A percentile compares a stretch with the other conserved stretches of the same genome.
Evolutionary conservation across 2,797 vertebrate genomes (phyloP).

Genomic region (Hozukius guyotensis): DNA sequence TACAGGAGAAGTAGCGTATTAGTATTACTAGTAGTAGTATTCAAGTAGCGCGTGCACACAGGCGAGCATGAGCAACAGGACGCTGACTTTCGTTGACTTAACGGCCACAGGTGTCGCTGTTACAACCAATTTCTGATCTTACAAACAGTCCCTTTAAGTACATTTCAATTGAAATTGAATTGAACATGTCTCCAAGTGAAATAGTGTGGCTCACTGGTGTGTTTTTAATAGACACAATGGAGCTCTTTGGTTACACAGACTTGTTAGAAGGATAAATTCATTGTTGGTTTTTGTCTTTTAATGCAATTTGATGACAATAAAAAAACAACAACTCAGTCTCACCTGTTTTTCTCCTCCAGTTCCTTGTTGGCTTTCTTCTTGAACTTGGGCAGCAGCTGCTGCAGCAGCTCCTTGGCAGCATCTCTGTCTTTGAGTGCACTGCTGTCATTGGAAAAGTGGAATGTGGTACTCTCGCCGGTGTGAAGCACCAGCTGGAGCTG

Average conservation of each 20-base stretch:
- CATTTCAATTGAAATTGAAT: too few species aligned
- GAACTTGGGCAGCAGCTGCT: constrained; percentile 97
- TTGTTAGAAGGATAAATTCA: not conserved
- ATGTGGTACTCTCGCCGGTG: constrained; percentile 95
- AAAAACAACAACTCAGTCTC: constrained; percentile 5
- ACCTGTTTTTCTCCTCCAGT: constrained; percentile 99
- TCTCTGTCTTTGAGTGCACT: constrained; percentile 94
- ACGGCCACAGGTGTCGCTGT: too few species aligned
- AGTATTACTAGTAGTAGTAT: too few species aligned
- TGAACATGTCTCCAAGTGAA: not conserved
- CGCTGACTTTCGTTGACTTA: too few species aligned
- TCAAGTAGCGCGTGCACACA: too few species aligned
- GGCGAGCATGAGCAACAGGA: too few species aligned
- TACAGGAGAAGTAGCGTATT: constrained; percentile 49
- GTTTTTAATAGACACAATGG: not conserved
- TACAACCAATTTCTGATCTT: too few species aligned
- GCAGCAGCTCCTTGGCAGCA: constrained; percentile 95
- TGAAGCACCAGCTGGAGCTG: constrained; percentile 97
- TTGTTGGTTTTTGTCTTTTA: not conserved
- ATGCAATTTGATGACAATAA: not conserved
- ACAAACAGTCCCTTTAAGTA: too few species aligned
- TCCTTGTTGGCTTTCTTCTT: constrained; percentile 99
- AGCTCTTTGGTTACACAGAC: not conserved
- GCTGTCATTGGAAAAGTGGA: constrained; percentile 97
- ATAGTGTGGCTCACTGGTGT: not conserved